phyloP scores from a whole-genome alignment of 2,888 invertebrate genomes.

The Notodonta ziczac region DNA sequence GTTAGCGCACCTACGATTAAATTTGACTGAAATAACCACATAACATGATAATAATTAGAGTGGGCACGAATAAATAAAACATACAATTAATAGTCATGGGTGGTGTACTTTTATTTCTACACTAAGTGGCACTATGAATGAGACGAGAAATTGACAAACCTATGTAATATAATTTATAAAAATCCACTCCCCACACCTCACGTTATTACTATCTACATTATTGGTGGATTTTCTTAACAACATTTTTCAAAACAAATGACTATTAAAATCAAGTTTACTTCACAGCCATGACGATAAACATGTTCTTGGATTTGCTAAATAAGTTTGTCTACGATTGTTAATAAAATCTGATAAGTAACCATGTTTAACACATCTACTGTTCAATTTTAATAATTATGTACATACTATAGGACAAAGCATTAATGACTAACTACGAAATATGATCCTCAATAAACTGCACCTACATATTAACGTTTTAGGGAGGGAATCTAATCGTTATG shows the following conservation, averaged over 20 bases:
- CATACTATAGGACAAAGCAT: no score
- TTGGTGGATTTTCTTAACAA: background rate
- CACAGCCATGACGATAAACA: background rate
- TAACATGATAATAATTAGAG: no score
- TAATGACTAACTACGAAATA: background rate
- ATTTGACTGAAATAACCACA: no score
- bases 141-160: constrained; percentile 23
- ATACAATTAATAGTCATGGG: constrained; percentile 2
- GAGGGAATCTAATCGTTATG: background rate
- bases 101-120: constrained; percentile 36
- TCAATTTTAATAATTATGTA: no score
- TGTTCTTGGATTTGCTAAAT: background rate
- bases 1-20: no score
- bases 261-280: background rate
- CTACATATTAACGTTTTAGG: background rate
- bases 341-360: background rate
- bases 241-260: background rate
- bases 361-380: constrained; percentile 1
- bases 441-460: background rate
- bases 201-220: constrained; percentile 1
- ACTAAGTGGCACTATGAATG: constrained; percentile 16
- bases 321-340: background rate
- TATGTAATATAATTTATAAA: constrained; percentile 4
- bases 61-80: background rate
- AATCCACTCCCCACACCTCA: background rate